Conservation (phyloP, 2,888 invertebrate genomes). For the Psylliodes chrysocephalus region DNA sequence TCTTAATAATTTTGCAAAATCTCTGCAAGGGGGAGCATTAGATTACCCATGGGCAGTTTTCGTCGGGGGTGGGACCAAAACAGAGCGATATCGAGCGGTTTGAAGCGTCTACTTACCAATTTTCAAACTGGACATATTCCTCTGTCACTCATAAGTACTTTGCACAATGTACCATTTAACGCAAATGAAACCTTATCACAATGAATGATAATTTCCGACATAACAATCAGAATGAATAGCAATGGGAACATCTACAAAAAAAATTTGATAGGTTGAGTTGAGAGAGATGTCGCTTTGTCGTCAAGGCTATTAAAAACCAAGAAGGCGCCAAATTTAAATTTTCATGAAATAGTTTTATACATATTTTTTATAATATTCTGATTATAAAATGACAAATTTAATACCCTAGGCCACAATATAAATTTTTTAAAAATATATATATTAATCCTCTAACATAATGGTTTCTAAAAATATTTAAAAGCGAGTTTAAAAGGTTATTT, state of each 20-base stretch:
- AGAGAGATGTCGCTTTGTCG: slow-evolving; percentile 30
- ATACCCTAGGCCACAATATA: no score
- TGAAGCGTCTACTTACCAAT: slow-evolving; percentile 65
- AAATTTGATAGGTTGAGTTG: slow-evolving; percentile 21
- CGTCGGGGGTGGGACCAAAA: slow-evolving; percentile 61
- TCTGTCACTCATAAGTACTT: slow-evolving; percentile 61
- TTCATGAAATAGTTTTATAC: no score
- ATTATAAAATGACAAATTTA: no score
- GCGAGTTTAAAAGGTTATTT: no score
- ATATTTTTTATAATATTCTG: no score
- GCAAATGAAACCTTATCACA: slow-evolving; percentile 44
- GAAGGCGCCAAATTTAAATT: slow-evolving; percentile 24
- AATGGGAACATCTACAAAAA: slow-evolving; percentile 17
- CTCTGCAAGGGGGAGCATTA: slow-evolving; percentile 36
- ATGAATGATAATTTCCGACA: slow-evolving; percentile 47
- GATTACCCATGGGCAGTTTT: slow-evolving; percentile 45
- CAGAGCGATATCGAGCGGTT: slow-evolving; percentile 32
- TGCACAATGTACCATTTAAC: slow-evolving; percentile 52
- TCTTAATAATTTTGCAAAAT: slow-evolving; percentile 28
- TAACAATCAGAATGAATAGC: slow-evolving; percentile 43
- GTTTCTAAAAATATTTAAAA: no score
- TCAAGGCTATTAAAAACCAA: slow-evolving; percentile 25
- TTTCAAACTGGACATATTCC: slow-evolving; percentile 73
- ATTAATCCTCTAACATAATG: no score
- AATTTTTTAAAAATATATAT: no score